Conservation (phyloP, 2,888 invertebrate genomes). For the Polyommatus iphigenia region DNA sequence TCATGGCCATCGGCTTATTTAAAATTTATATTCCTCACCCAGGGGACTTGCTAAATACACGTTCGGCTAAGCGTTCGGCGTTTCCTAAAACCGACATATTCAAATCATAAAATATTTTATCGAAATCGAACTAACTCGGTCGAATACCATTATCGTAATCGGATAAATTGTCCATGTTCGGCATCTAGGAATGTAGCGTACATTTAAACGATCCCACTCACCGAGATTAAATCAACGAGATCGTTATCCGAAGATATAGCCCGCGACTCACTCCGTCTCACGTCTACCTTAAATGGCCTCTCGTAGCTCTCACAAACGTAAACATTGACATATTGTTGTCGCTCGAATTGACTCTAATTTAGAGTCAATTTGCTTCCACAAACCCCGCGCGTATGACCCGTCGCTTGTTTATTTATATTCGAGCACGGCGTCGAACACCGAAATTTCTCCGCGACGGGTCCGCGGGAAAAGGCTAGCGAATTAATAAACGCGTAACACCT, state of each 20-base stretch:
- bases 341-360: conserved; percentile 6
- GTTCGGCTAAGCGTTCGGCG: neutral
- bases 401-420: conserved; percentile 14
- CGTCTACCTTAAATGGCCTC: conserved; percentile 17
- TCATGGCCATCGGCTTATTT: conserved; percentile 28
- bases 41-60: conserved; percentile 23
- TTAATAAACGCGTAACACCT: conserved; percentile 19
- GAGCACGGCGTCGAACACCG: neutral
- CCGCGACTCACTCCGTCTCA: neutral
- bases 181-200: neutral
- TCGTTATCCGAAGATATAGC: neutral
- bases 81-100: conserved; percentile 1
- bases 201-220: neutral
- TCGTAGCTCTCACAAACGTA: conserved; percentile 13
- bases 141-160: neutral
- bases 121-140: neutral
- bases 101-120: conserved; percentile 18
- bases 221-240: neutral
- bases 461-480: neutral
- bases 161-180: neutral
- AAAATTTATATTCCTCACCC: conserved; percentile 26
- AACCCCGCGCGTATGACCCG: conserved; percentile 8
- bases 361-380: conserved; percentile 16
- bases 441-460: neutral
- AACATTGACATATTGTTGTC: conserved; percentile 14